These are phyloP conservation scores for Salpingus planirostris DNA, from an alignment of 2,888 invertebrate genomes.

Conservation along the genomic window DNA sequence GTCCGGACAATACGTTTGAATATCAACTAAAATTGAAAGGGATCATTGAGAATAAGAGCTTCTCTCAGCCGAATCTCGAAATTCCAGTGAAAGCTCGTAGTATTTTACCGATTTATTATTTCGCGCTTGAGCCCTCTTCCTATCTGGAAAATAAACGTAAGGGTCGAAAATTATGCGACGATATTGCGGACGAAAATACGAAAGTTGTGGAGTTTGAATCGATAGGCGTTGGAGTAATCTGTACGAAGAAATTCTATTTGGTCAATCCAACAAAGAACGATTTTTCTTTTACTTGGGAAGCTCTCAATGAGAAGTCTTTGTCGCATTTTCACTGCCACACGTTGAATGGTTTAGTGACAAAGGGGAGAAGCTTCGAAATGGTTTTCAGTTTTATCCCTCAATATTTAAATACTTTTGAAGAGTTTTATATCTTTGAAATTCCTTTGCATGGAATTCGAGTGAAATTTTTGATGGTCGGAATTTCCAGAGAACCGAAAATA, in stretches of 20 bases:
- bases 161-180: constrained; percentile 26
- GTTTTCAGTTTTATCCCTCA: constrained; percentile 57
- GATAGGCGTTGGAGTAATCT: constrained; percentile 47
- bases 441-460: constrained; percentile 45
- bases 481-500: constrained; percentile 55
- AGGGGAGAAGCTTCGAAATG: constrained; percentile 51
- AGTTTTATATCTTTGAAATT: constrained; percentile 41
- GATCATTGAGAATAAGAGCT: constrained; percentile 47
- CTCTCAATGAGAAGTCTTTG: constrained; percentile 23
- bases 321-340: constrained; percentile 49
- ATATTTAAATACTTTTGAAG: constrained; percentile 55
- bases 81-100: constrained; percentile 50
- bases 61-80: constrained; percentile 30
- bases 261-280: constrained; percentile 17
- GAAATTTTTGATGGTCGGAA: constrained; percentile 54
- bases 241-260: constrained; percentile 44
- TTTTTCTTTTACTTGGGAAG: constrained; percentile 6
- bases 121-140: constrained; percentile 58
- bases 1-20: constrained; percentile 48
- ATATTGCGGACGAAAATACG: constrained; percentile 27
- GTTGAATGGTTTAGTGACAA: constrained; percentile 50
- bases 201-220: constrained; percentile 57
- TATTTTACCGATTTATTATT: constrained; percentile 59
- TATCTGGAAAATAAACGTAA: constrained; percentile 47
- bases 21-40: constrained; percentile 48